Conservation (phyloP, 1,140 invertebrate genomes). For the Papilio helenus region DNA sequence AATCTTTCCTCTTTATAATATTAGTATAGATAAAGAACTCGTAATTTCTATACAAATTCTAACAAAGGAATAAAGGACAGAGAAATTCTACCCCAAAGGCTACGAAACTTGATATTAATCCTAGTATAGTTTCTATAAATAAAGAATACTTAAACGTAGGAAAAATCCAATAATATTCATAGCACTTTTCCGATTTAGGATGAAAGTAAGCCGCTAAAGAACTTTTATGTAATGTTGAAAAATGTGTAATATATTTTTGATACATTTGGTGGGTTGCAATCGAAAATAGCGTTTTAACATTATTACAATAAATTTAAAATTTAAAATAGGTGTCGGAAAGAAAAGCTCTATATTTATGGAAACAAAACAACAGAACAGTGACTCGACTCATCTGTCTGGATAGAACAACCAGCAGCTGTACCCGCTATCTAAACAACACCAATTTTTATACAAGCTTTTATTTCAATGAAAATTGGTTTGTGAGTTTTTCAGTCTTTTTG, state of each 20-base stretch:
- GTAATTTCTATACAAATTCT: neutral
- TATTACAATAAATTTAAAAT: neutral
- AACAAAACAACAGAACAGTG: slow-evolving; percentile 21
- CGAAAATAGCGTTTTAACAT: no score
- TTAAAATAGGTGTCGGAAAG: neutral
- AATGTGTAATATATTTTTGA: no score
- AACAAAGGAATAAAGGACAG: neutral
- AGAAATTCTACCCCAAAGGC: no score
- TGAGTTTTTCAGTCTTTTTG: neutral
- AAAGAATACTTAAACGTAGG: neutral
- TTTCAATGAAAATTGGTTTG: neutral
- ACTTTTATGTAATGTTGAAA: neutral
- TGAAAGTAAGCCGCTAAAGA: neutral
- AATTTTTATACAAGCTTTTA: slow-evolving; percentile 18
- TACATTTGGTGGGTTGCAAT: no score
- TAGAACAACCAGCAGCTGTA: slow-evolving; percentile 3
- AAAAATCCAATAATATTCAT: neutral
- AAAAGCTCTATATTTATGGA: slow-evolving; percentile 18
- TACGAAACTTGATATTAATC: neutral
- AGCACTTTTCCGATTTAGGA: neutral
- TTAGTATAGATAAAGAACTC: no score
- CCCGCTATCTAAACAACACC: neutral
- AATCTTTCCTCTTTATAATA: no score
- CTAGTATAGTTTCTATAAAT: neutral
- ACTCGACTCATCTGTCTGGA: slow-evolving; percentile 9